These are phyloP conservation scores for Poeciliopsis gracilis DNA, from an alignment of 2,797 vertebrate species.

Conservation along the genomic window DNA sequence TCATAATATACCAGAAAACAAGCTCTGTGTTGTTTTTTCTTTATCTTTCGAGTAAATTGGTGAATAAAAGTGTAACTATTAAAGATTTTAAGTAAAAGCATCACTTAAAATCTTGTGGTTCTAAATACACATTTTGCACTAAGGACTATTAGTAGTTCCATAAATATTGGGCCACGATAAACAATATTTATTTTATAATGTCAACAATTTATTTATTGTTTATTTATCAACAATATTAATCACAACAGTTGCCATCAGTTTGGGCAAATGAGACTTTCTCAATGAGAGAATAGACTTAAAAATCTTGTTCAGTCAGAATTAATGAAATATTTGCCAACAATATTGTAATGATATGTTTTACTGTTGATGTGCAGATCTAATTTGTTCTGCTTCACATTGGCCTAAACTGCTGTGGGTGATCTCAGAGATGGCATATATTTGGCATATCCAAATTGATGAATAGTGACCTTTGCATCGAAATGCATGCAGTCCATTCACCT, in stretches of 20 bases:
- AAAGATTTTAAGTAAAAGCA: not conserved
- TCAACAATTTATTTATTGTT: not conserved
- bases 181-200: too few relatives aligned
- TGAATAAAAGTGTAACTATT: not conserved
- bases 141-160: not conserved
- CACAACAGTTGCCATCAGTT: not conserved
- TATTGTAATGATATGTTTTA: not conserved
- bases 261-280: not conserved
- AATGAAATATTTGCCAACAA: not conserved
- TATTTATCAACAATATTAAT: not conserved
- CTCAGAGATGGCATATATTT: not conserved
- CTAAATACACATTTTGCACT: not conserved
- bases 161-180: not conserved
- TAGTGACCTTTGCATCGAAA: not conserved
- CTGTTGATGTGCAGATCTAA: not conserved
- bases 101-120: not conserved
- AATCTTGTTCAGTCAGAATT: not conserved
- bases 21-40: not conserved
- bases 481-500: not conserved
- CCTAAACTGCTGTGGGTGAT: not conserved
- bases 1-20: not conserved
- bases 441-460: slow-evolving; percentile 1
- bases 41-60: not conserved
- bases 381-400: not conserved
- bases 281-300: not conserved